Base-by-base conservation (phyloP, 64 coral and sea anemone genomes). In the Catalaphyllia jardinei region DNA sequence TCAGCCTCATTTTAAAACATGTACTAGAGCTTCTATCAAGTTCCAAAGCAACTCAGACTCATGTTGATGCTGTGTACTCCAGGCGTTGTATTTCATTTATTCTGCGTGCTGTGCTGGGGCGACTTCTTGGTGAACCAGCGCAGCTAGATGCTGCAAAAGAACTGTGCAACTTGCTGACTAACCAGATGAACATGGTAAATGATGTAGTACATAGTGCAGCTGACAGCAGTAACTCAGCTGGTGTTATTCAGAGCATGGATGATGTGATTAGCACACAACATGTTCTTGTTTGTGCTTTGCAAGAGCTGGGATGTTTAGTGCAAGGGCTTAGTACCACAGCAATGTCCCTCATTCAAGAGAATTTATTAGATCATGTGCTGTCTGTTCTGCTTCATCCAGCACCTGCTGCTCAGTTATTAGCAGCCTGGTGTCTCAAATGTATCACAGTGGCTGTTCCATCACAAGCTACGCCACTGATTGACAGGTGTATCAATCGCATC, bases 61-160 rank as follows among this genome's bases (percentile, higher is more conserved):
- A 99, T 82, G 97, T 99, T 14, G 97, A 99, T 81, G 97, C 97
- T 57, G 97, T 99, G 3, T 99, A 99, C 59, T 99, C 97, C 19
- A 93, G 97, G 79, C 88, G 94, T 38, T 99, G 94, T 73, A 89
- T 99, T 39, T 99, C 97, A 65, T 99, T 99, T 86, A 90, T 99
- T 52, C 64, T 99, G 18, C 88, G 94, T 60, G 88, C 97, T 65
- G 84, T 99, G 8, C 75, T 99, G 19, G 97, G 97, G 27, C 62
- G 94, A 15, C 83, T 95, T 2, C 86, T 99, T 31, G 97, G 92
- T 79, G 97, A 99, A 76, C 87, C 91, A 79, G 91, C 97, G 39
- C 97, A 99, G 84, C 87, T 99, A 33, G 94, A 95, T 88, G 97
- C 97, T 74, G 93, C 94, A 30, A 99, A 95, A 29, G 93, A 99